Conservation (phyloP, 2,888 invertebrate genomes). For the Epirrita christyi region DNA sequence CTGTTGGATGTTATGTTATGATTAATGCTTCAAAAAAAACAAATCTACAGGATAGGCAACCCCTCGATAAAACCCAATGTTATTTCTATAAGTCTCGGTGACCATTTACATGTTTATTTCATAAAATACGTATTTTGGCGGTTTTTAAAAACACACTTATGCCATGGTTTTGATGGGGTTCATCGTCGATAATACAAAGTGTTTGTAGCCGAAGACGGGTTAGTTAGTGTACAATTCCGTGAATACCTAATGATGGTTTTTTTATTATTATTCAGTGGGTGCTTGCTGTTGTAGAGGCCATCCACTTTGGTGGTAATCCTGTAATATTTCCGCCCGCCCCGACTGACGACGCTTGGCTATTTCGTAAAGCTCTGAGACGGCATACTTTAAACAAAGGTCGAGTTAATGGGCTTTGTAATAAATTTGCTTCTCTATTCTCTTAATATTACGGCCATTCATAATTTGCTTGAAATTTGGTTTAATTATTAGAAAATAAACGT, state of each 20-base stretch:
- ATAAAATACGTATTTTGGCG: too few relatives aligned
- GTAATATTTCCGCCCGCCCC: slow-evolving; percentile 7
- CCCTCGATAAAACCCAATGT: too few relatives aligned
- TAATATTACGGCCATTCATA: slow-evolving; percentile 26
- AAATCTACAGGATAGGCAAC: too few relatives aligned
- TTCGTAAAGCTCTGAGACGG: slow-evolving; percentile 25
- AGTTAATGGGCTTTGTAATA: slow-evolving; percentile 27
- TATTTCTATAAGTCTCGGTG: too few relatives aligned
- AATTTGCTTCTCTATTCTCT: slow-evolving; percentile 30
- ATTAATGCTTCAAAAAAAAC: too few relatives aligned
- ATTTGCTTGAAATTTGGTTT: slow-evolving; percentile 33
- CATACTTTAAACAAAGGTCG: slow-evolving; percentile 26
- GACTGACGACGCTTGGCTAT: slow-evolving; percentile 11
- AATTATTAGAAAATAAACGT: slow-evolving; percentile 27
- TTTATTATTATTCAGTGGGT: slow-evolving; percentile 6
- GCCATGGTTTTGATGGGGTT: too few relatives aligned
- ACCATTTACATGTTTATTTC: too few relatives aligned
- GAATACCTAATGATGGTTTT: background rate
- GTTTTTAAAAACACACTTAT: too few relatives aligned
- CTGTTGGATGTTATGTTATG: too few relatives aligned
- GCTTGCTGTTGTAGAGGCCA: background rate
- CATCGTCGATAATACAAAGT: too few relatives aligned
- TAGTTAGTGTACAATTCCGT: too few relatives aligned
- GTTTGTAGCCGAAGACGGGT: too few relatives aligned
- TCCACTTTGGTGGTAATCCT: slow-evolving; percentile 4